These are phyloP conservation scores for Noctilio leporinus DNA, from an alignment of 2,113 vertebrate species.

Conservation along the genomic window DNA sequence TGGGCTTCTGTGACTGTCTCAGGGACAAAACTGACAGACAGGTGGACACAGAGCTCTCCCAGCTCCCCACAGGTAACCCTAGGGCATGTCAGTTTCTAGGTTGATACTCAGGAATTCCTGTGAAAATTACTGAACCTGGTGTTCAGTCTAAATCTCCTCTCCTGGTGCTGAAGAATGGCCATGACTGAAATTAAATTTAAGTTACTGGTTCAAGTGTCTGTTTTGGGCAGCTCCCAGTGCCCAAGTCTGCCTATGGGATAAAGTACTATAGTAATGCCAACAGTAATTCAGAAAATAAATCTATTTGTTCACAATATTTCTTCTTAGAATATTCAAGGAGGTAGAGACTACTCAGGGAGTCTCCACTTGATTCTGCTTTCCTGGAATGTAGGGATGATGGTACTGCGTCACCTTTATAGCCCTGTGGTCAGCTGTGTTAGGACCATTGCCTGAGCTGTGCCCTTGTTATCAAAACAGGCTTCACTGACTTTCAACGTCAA, in stretches of 20 bases:
- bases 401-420: fast-evolving
- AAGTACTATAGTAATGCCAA: fast-evolving
- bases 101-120: background rate
- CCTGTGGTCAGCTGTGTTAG: background rate
- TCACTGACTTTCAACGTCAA: background rate
- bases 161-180: background rate
- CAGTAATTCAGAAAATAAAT: background rate
- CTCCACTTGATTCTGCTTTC: background rate
- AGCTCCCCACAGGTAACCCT: fast-evolving
- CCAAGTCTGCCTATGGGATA: background rate
- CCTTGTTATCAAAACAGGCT: background rate
- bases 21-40: fast-evolving
- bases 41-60: background rate
- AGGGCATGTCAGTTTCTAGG: fast-evolving
- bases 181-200: background rate
- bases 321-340: fast-evolving
- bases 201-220: background rate
- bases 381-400: background rate
- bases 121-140: background rate
- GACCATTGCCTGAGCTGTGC: fast-evolving
- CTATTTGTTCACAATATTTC: background rate
- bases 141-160: background rate
- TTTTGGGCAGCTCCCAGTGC: background rate
- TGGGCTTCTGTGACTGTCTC: background rate
- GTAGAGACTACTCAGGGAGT: background rate